These are phyloP conservation scores for Aplodontia rufa DNA, from an alignment of 2,113 vertebrate species.

Conservation along the genomic window DNA sequence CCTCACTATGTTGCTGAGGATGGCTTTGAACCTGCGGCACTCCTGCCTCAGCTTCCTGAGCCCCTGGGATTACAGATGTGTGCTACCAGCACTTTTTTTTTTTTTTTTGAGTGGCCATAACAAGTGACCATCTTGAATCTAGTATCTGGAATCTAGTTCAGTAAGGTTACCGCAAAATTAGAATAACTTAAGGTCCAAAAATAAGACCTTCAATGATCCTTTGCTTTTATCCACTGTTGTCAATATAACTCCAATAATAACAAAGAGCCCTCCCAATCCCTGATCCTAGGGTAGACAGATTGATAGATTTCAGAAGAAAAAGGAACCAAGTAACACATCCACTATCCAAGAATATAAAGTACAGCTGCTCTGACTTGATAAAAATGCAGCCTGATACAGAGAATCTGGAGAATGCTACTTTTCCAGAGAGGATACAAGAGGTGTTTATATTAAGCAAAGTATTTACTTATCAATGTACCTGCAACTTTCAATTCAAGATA, in stretches of 20 bases:
- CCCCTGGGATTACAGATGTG: too few relatives aligned
- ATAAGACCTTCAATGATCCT: background rate
- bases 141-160: background rate
- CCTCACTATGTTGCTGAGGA: too few relatives aligned
- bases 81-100: too few relatives aligned
- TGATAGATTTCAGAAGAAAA: slow-evolving; percentile 19
- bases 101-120: background rate
- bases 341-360: background rate
- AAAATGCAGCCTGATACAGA: background rate
- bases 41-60: too few relatives aligned
- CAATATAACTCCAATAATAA: background rate
- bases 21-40: too few relatives aligned
- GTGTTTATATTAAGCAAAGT: slow-evolving; percentile 65
- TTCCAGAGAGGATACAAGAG: slow-evolving; percentile 59
- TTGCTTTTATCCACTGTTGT: background rate
- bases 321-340: background rate
- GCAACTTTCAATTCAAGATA: slow-evolving; percentile 75
- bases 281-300: background rate
- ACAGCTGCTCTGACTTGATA: background rate
- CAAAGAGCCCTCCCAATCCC: background rate
- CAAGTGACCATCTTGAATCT: background rate
- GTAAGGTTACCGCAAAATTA: background rate
- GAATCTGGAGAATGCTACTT: background rate
- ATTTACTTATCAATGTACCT: slow-evolving; percentile 65
- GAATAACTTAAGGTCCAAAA: background rate